Base-by-base conservation (phyloP, 2,888 invertebrate genomes). In the Acronicta psi region DNA sequence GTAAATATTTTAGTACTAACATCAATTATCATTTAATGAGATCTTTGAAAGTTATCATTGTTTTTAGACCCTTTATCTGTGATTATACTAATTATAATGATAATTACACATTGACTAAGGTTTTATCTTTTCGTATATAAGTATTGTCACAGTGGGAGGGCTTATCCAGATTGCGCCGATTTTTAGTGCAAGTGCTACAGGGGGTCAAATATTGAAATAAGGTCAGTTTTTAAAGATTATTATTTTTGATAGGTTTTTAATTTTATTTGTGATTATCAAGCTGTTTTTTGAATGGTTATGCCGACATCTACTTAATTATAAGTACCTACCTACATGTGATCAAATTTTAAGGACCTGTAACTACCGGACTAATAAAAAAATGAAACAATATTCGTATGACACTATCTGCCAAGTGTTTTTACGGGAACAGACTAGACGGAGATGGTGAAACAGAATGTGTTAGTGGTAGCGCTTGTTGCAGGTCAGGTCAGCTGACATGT, bases 111-210 rank as follows among this genome's bases (percentile, higher is more conserved):
- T 59, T 63, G 51, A 61, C 61, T 45, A 68, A 55, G 66, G 63
- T 80, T 61, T 81, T 83, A 85, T 88, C 84, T 51, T 4, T 49
- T 53, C 23, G 59, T 85, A 86, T 87, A 87, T 79, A 88, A 85
- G 71, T 40, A 47, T 56, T 55, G 69, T 64, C 78, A 50, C 59
- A 29, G 68, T 65, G 58, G 81, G 83, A 72, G 84, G 81, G 63
- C 74, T 31, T 59, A 58, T 65, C 62, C 61, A 74, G 60, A 74
- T 65, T 29, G 54, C 37, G 38, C 51, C 47, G 37, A 56, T 64
- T 54, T 40, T 25, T 44, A 42, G 41, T 50, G 53, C 16, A 50
- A 43, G 61, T 52, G 60, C 46, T 31, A 58, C 45, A 42, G 29
- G 57, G 55, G 59, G 47, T 42, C 45, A 43, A 43, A 49, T 20